phyloP scores from a whole-genome alignment of 2,888 invertebrate genomes.

The Apotomis turbidana region DNA sequence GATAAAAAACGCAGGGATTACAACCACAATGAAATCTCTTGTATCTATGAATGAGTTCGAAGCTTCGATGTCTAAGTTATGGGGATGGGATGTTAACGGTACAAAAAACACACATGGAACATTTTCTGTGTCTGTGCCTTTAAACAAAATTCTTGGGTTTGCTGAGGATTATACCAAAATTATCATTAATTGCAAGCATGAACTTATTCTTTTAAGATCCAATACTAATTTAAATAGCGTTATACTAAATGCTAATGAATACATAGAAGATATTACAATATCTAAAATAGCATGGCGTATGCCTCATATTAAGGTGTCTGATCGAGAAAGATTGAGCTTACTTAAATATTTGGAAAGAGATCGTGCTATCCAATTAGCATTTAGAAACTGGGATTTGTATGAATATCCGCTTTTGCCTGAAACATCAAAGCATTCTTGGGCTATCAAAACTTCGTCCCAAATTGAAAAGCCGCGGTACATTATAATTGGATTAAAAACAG shows the following conservation, averaged over 20 bases:
- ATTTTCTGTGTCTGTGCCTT: conserved; percentile 10
- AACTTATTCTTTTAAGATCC: background rate
- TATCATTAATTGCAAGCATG: background rate
- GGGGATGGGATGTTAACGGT: conserved; percentile 3
- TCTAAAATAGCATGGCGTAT: conserved; percentile 4
- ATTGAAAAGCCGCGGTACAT: conserved; percentile 59
- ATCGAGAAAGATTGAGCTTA: background rate
- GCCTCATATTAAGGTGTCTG: conserved; percentile 2
- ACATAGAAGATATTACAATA: background rate
- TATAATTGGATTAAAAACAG: conserved; percentile 43
- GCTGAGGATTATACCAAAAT: background rate
- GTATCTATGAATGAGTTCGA: conserved; percentile 6
- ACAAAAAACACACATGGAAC: conserved; percentile 2
- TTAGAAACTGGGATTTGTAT: conserved; percentile 59
- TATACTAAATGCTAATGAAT: conserved; percentile 5
- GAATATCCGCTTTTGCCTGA: conserved; percentile 56
- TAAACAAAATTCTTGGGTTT: conserved; percentile 5
- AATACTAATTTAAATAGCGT: conserved; percentile 5
- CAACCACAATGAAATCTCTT: conserved; percentile 10
- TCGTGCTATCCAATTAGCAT: conserved; percentile 50
- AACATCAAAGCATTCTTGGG: conserved; percentile 53
- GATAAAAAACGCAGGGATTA: conserved; percentile 3
- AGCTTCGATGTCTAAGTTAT: background rate
- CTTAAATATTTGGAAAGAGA: conserved; percentile 47
- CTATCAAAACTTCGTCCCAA: conserved; percentile 53